Evolutionary conservation across 2,113 vertebrate genomes (phyloP).

Genomic region (Cyprinus carpio): DNA sequence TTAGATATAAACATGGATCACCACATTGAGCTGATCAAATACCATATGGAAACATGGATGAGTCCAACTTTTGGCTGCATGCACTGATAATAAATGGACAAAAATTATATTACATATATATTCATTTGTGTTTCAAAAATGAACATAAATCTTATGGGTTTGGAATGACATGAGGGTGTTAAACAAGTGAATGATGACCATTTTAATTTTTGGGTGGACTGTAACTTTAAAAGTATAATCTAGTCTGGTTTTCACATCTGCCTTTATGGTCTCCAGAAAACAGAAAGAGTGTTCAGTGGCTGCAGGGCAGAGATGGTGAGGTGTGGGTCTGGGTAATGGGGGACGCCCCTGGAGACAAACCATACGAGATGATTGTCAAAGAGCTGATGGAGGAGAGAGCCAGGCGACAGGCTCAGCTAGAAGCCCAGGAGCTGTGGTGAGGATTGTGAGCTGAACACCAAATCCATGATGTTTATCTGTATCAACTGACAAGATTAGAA

Average conservation of each 20-base stretch:
- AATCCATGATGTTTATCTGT: not conserved
- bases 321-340: conserved; percentile 89
- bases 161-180: not conserved
- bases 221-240: not conserved
- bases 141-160: not conserved
- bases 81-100: not conserved
- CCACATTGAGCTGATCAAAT: not conserved
- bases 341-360: conserved; percentile 78
- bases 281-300: conserved; percentile 72
- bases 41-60: not conserved
- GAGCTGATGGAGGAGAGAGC: conserved; percentile 80
- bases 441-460: not conserved
- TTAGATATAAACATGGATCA: not conserved
- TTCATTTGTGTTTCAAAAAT: too few species aligned
- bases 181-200: not conserved
- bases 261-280: conserved; percentile 25
- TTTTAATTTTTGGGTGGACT: not conserved
- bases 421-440: conserved; percentile 83
- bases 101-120: too few species aligned
- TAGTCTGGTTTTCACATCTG: not conserved
- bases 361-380: conserved; percentile 80
- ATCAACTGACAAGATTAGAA: not conserved
- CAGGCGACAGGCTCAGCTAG: conserved; percentile 79
- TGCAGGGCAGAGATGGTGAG: conserved; percentile 76
- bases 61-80: not conserved